phyloP scores from a whole-genome alignment of 2,797 vertebrate species.

The Sebastes taczanowskii region DNA sequence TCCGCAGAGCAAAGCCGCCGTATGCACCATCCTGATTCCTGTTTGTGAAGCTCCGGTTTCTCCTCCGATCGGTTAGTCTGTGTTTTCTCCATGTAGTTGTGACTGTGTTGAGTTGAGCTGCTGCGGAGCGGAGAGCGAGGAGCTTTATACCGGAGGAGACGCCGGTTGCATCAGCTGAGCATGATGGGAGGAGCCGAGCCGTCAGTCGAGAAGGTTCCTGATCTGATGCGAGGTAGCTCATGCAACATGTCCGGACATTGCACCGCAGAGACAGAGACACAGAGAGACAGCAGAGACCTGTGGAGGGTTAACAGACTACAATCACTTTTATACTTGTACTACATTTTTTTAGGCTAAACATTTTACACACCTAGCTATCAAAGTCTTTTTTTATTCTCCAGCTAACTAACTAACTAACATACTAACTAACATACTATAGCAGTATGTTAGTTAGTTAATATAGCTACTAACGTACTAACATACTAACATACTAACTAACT shows the following conservation, averaged over 20 bases:
- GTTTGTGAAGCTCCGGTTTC: slow-evolving; percentile 35
- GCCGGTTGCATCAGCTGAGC: slow-evolving; percentile 78
- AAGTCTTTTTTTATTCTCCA: too few relatives aligned
- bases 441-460: too few relatives aligned
- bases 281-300: neutral
- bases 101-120: neutral
- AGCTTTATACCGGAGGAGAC: slow-evolving; percentile 43
- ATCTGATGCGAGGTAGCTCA: neutral
- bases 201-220: slow-evolving; percentile 50
- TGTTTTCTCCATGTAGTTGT: slow-evolving; percentile 60
- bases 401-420: too few relatives aligned
- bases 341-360: too few relatives aligned
- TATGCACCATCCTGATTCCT: slow-evolving; percentile 75
- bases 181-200: slow-evolving; percentile 45
- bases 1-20: slow-evolving; percentile 69
- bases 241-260: slow-evolving; percentile 57
- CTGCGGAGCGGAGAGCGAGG: fast-evolving
- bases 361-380: too few relatives aligned
- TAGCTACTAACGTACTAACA: too few relatives aligned
- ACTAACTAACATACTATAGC: too few relatives aligned
- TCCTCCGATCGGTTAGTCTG: slow-evolving; percentile 23
- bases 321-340: neutral
- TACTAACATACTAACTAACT: too few relatives aligned
- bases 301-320: neutral
- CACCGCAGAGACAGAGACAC: neutral